These are phyloP conservation scores for Scaptomyza hsui DNA, from an alignment of 1,140 invertebrate species.

Conservation along the genomic window DNA sequence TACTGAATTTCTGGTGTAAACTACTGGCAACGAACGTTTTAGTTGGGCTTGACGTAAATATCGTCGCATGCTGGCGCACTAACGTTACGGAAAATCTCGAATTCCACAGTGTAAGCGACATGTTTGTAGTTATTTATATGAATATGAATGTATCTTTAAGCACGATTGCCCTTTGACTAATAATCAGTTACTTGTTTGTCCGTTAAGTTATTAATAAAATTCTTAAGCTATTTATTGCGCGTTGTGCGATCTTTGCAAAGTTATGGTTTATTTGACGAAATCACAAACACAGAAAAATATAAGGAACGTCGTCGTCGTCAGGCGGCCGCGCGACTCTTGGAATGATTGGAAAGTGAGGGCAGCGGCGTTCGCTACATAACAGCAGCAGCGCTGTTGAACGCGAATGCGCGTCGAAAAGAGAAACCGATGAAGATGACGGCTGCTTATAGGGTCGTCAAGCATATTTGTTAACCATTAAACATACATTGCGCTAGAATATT, in stretches of 20 bases:
- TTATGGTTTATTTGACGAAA: slow-evolving; percentile 26
- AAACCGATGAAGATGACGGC: slow-evolving; percentile 33
- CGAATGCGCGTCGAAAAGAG: slow-evolving; percentile 45
- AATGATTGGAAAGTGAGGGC: slow-evolving; percentile 60
- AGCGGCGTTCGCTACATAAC: slow-evolving; percentile 66
- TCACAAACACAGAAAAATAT: slow-evolving; percentile 24
- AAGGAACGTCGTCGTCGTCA: slow-evolving; percentile 32
- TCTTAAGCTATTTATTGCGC: slow-evolving; percentile 49
- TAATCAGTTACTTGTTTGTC: too few species aligned
- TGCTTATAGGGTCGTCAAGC: slow-evolving; percentile 23
- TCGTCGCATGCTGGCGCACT: slow-evolving; percentile 66
- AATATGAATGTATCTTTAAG: slow-evolving; percentile 3
- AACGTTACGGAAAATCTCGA: slow-evolving; percentile 67
- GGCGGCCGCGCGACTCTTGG: slow-evolving; percentile 31
- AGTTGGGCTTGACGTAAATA: slow-evolving; percentile 54
- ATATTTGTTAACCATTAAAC: not conserved
- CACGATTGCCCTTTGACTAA: slow-evolving; percentile 15
- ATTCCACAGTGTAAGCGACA: slow-evolving; percentile 68
- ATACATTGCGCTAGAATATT: slow-evolving; percentile 5
- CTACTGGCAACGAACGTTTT: slow-evolving; percentile 29
- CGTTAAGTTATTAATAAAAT: slow-evolving; percentile 22
- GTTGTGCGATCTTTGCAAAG: slow-evolving; percentile 11
- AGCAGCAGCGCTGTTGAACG: slow-evolving; percentile 47
- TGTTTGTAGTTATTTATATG: slow-evolving; percentile 25
- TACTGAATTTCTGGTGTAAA: slow-evolving; percentile 29